A percentile compares a stretch with the other conserved stretches of the same genome.
Evolutionary conservation across 2,113 vertebrate genomes (phyloP).

Genomic region (Platysternon megacephalum): DNA sequence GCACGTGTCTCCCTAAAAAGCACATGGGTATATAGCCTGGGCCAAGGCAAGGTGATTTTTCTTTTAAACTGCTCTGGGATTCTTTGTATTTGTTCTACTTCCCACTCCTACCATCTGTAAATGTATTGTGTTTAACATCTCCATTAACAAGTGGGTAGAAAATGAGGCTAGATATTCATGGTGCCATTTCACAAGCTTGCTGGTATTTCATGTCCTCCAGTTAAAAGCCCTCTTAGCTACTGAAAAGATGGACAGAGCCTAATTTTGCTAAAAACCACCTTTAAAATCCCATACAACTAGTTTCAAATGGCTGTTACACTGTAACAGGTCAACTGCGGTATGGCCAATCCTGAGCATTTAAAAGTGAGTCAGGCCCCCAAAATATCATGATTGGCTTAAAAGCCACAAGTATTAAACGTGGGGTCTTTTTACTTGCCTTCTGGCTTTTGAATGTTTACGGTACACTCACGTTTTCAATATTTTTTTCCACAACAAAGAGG

Average conservation of each 20-base stretch:
- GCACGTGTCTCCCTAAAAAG: not conserved
- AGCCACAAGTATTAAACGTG: not conserved
- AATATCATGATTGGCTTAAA: not conserved
- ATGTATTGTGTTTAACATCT: not conserved
- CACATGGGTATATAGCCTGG: not conserved
- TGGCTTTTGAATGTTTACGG: too few relatives aligned
- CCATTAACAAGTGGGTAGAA: not conserved
- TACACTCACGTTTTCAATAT: accelerated
- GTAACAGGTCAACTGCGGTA: accelerated
- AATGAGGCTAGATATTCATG: not conserved
- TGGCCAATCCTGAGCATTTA: not conserved
- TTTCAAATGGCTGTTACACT: not conserved
- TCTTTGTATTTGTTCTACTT: not conserved
- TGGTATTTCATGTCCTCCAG: too few relatives aligned
- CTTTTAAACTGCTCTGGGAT: not conserved
- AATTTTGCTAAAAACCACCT: not conserved
- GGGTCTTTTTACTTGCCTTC: not conserved
- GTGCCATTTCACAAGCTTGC: not conserved
- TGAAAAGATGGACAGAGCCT: not conserved
- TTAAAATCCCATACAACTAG: not conserved
- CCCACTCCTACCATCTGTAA: not conserved
- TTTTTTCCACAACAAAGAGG: not conserved
- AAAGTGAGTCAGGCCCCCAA: not conserved
- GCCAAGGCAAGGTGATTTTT: not conserved
- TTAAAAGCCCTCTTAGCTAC: not conserved